These are phyloP conservation scores for Drosophila acutilabella DNA, from an alignment of 2,888 invertebrate genomes.

Conservation along the genomic window DNA sequence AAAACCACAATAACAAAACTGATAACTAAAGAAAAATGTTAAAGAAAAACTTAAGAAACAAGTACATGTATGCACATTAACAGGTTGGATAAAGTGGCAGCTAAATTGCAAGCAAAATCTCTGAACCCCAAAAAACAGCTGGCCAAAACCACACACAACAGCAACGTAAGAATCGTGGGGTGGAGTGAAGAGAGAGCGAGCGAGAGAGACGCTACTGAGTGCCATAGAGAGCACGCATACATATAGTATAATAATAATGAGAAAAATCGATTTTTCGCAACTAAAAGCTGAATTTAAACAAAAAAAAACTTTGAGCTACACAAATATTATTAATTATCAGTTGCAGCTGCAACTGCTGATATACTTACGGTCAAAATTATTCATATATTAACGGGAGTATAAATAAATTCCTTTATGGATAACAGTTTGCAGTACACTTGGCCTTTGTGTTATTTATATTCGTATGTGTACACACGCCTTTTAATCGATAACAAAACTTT, in stretches of 20 bases:
- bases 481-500: conserved; percentile 27
- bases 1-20: conserved; percentile 6
- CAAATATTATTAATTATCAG: not conserved
- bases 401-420: conserved; percentile 26
- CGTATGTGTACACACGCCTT: conserved; percentile 8
- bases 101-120: conserved; percentile 7
- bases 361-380: conserved; percentile 35
- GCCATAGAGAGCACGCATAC: conserved; percentile 18
- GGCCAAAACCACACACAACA: conserved; percentile 7
- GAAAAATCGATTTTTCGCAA: conserved; percentile 62
- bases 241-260: conserved; percentile 30
- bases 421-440: conserved; percentile 42
- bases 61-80: not conserved
- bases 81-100: conserved; percentile 12
- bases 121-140: conserved; percentile 51
- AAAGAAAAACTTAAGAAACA: not conserved
- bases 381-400: conserved; percentile 2
- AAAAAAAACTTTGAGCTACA: not conserved
- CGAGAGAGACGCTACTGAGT: conserved; percentile 10
- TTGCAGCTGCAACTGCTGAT: conserved; percentile 14
- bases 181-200: not conserved
- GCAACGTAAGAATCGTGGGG: not conserved
- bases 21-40: not conserved
- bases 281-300: conserved; percentile 23
- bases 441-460: conserved; percentile 35